phyloP scores from a whole-genome alignment of 2,797 vertebrate genomes.

The Coregonus sp. region DNA sequence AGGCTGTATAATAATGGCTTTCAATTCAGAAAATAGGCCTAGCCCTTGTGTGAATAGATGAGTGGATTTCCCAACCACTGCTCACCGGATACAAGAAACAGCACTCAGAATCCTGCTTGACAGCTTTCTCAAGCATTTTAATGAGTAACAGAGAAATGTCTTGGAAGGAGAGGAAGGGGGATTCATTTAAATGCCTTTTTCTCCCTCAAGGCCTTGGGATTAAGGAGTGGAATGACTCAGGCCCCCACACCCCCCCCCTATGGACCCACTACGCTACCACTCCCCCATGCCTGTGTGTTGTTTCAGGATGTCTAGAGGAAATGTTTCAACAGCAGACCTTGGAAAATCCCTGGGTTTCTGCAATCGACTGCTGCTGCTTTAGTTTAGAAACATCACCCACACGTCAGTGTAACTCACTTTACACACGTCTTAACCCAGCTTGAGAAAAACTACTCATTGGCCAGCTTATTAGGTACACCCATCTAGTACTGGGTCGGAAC shows the following conservation, averaged over 20 bases:
- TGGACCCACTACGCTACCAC: constrained; percentile 6
- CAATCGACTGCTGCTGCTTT: constrained; percentile 43
- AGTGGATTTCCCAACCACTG: constrained; percentile 53
- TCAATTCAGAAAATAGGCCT: neutral
- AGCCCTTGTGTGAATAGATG: constrained; percentile 3
- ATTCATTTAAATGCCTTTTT: constrained; percentile 45
- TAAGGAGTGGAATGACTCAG: constrained; percentile 55
- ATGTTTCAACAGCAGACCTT: constrained; percentile 52
- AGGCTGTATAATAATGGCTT: neutral
- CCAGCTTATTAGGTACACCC: neutral
- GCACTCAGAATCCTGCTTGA: constrained; percentile 34
- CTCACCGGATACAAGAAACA: constrained; percentile 45
- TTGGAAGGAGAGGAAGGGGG: constrained; percentile 41
- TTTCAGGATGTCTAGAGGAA: constrained; percentile 1
- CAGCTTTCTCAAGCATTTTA: constrained; percentile 59
- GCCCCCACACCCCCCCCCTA: constrained; percentile 28
- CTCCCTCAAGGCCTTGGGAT: constrained; percentile 52
- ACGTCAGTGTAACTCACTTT: constrained; percentile 21
- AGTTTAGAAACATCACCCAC: neutral
- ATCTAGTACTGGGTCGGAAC: no score
- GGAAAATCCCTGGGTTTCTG: constrained; percentile 81
- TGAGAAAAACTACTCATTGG: neutral
- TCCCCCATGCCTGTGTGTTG: constrained; percentile 21
- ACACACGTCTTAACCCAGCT: neutral
- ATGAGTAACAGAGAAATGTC: constrained; percentile 59